Conservation (phyloP, 2,797 vertebrate genomes). For the Tragelaphus eurycerus region DNA sequence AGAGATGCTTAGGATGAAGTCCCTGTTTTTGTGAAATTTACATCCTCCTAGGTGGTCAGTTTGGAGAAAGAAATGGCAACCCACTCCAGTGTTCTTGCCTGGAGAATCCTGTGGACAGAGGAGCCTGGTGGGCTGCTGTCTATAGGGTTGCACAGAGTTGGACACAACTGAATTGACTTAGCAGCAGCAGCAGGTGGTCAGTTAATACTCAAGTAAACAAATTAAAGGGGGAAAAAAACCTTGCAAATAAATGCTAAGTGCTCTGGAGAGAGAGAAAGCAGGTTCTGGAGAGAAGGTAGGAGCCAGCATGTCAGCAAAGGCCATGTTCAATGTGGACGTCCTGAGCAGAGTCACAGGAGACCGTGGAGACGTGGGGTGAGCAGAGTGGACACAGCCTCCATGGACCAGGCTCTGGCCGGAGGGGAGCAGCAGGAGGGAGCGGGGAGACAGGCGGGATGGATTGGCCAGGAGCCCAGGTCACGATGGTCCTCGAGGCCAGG, state of each 20-base stretch:
- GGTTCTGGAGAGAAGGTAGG: too few species aligned
- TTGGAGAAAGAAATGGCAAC: too few species aligned
- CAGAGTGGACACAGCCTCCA: rapidly evolving
- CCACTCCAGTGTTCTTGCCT: too few species aligned
- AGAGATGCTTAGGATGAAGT: neutral
- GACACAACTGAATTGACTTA: neutral
- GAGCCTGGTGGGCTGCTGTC: neutral
- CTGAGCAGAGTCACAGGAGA: neutral
- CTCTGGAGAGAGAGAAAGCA: neutral
- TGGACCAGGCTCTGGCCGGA: rapidly evolving
- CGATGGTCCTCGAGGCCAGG: neutral
- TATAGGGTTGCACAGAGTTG: rapidly evolving
- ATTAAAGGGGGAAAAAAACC: neutral
- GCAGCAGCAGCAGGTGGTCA: neutral
- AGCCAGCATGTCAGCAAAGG: too few species aligned
- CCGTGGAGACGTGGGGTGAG: rapidly evolving
- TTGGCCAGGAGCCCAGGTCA: neutral
- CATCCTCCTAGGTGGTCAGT: neutral
- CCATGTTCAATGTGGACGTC: neutral
- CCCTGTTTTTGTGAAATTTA: neutral
- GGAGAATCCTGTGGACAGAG: too few species aligned
- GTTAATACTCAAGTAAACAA: neutral
- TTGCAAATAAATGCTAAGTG: neutral
- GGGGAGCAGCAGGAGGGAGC: rapidly evolving
- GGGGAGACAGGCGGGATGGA: neutral